These are phyloP conservation scores for Trachops cirrhosus DNA, from an alignment of 2,797 vertebrate species.

Conservation along the genomic window DNA sequence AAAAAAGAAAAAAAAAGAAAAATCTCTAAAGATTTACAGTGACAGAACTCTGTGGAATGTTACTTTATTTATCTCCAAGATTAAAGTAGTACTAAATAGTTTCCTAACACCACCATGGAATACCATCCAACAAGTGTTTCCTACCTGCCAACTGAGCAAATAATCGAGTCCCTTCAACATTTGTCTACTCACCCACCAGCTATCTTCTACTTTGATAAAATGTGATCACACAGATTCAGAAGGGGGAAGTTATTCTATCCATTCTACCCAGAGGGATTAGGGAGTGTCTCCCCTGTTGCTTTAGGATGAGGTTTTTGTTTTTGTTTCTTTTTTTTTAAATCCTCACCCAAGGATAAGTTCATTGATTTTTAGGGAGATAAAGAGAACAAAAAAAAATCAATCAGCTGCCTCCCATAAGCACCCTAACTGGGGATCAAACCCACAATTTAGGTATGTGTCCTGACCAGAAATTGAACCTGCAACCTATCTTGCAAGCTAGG, in stretches of 20 bases:
- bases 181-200: neutral
- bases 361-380: neutral
- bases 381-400: neutral
- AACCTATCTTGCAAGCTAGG: neutral
- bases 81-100: slow-evolving; percentile 39
- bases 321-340: neutral
- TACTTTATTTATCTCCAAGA: slow-evolving; percentile 46
- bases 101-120: neutral
- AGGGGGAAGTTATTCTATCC: neutral
- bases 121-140: neutral
- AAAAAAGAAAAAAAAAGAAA: no score
- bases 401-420: neutral
- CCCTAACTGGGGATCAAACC: neutral
- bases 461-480: neutral
- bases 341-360: neutral
- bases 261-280: neutral
- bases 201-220: neutral
- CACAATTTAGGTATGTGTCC: neutral
- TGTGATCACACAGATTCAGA: neutral
- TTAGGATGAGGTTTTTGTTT: neutral
- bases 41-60: neutral
- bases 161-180: neutral
- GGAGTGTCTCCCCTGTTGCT: neutral
- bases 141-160: neutral
- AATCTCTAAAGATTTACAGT: neutral